Percentiles rank a stretch among this genome's conserved stretches.
These are phyloP conservation scores for Anseranas semipalmata DNA, from an alignment of 2,113 vertebrate species.

Conservation along the genomic window DNA sequence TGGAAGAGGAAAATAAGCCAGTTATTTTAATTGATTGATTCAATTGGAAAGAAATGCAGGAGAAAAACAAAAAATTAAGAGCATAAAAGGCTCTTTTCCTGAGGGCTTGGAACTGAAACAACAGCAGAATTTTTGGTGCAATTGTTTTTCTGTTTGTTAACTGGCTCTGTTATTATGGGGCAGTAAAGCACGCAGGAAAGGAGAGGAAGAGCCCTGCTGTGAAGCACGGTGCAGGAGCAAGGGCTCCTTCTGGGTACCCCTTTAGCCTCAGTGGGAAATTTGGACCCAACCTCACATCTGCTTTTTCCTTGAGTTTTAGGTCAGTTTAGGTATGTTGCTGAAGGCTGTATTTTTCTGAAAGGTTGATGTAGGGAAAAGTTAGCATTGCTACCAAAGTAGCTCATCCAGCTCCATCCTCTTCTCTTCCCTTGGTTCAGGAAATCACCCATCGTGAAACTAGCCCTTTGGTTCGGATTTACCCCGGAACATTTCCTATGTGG, in stretches of 20 bases:
- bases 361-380: not conserved
- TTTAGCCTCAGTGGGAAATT: not conserved
- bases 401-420: not conserved
- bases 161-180: not conserved
- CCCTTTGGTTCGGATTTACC: not conserved
- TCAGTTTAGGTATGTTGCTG: not conserved
- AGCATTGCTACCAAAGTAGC: not conserved
- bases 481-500: not conserved
- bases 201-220: not conserved
- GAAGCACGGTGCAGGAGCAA: not conserved
- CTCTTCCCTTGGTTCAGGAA: not conserved
- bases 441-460: not conserved
- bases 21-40: conserved; percentile 22
- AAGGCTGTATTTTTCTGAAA: not conserved
- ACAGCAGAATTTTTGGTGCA: not conserved
- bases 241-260: not conserved
- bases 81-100: not conserved
- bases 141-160: not conserved
- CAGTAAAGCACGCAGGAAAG: not conserved
- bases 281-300: not conserved
- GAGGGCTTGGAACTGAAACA: not conserved
- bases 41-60: not conserved
- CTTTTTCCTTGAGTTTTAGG: not conserved
- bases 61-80: not conserved
- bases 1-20: not conserved